Base-by-base conservation (phyloP, 2,797 vertebrate genomes). In the Rhadinocentrus ornatus region DNA sequence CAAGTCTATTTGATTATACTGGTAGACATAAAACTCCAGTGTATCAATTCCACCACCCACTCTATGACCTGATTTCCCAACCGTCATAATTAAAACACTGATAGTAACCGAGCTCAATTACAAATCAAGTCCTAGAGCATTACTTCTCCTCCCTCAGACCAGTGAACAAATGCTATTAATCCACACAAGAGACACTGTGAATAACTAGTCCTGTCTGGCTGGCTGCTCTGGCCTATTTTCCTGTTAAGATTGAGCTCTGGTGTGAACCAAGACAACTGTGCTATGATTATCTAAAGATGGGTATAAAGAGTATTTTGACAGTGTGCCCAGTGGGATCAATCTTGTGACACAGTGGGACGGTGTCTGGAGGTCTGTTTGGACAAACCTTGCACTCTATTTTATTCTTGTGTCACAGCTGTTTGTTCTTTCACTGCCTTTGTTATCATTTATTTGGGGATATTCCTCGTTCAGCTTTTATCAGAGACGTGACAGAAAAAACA, bases 191-290 rank as follows among this genome's bases (percentile, higher is more conserved):
- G 71, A 80, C 22, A 8, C 3, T 15, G 66, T 29, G 22, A 82
- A 71, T 74, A 75, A 83, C 83, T 73, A 70, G 82, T 87, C 71
- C 81, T 76, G 86, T 89, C 83, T 82, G 75, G 82, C 87, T 77
- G 82, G 62, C 71, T 87, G 46, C 68, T 84, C 65, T 88, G 91
- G 75, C 90, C 90, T 87, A 86, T 39, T 88, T 93, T 88, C 73
- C 82, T 71, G 71, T 71, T 80, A 64, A 70, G 73, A 66, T 71
- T 0, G 4, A 66, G 85, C 73, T 80, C 74, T 80, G 78, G 73
- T 75, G 75, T 32, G 44, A 87, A 80, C 73, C 41, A 16, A 81
- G 46, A 66, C 78, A 77, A 87, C 80, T 85, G 83, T 77, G 77
- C 84, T 82, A 71, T 77, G 83, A 85, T 84, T 81, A 83, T 88